These are phyloP conservation scores for Aurelia sp. DNA, from an alignment of 30 jellyfish, hydroid and myxozoan genomes.

Conservation along the genomic window DNA sequence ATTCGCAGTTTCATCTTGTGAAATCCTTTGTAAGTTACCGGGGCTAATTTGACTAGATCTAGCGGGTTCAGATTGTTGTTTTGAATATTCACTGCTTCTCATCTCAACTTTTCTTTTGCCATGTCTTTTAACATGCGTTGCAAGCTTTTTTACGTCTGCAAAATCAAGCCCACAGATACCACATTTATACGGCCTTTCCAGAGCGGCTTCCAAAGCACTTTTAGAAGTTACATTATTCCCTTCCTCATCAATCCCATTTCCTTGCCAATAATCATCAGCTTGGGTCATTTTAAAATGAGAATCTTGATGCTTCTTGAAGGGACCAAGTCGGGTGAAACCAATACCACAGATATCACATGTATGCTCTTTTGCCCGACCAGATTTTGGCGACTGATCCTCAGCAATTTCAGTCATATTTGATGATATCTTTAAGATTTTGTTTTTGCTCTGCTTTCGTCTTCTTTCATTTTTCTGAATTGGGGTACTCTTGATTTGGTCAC, in stretches of 20 bases:
- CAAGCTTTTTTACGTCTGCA: not conserved
- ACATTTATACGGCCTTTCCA: not conserved
- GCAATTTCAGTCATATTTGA: too few relatives aligned
- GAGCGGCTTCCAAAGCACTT: not conserved
- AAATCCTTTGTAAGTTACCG: too few relatives aligned
- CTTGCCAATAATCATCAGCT: not conserved
- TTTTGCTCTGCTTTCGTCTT: slow-evolving; percentile 5
- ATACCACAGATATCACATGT: slow-evolving; percentile 2
- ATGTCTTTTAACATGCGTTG: not conserved
- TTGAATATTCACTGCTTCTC: too few relatives aligned
- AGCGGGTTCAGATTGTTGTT: too few relatives aligned
- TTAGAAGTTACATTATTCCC: not conserved
- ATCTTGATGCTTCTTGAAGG: not conserved
- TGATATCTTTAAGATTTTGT: not conserved
- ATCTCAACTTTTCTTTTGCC: too few relatives aligned
- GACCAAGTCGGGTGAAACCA: not conserved
- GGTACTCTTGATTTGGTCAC: too few relatives aligned
- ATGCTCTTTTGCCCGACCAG: not conserved
- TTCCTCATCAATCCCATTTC: not conserved
- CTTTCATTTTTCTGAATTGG: not conserved
- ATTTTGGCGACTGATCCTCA: too few relatives aligned
- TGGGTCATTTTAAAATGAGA: not conserved
- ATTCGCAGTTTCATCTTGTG: too few relatives aligned
- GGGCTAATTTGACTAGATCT: too few relatives aligned
- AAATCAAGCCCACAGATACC: not conserved